Conservation (phyloP, 2,888 invertebrate genomes). For the Choreutis nemorana region DNA sequence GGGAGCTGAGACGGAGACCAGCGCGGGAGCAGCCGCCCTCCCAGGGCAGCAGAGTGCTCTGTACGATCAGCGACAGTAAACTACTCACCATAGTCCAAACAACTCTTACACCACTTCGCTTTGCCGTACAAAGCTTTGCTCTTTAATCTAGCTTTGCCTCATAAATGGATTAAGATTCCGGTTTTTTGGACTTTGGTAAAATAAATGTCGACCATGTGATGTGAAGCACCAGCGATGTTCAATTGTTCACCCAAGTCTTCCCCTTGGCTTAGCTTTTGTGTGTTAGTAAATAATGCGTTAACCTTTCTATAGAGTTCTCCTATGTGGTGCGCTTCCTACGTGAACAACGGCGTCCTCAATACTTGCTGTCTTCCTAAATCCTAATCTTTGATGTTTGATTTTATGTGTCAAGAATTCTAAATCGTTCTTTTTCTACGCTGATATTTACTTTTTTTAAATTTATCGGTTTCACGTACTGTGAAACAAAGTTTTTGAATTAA, state of each 20-base stretch:
- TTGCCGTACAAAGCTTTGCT: too few species aligned
- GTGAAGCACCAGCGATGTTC: conserved; percentile 38
- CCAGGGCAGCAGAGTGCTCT: conserved; percentile 69
- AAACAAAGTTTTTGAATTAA: too few species aligned
- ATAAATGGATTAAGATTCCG: too few species aligned
- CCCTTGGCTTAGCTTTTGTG: conserved; percentile 49
- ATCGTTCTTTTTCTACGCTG: too few species aligned
- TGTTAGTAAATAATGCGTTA: conserved; percentile 3
- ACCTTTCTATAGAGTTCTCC: too few species aligned
- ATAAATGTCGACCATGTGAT: conserved; percentile 14
- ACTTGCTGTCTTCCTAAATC: not conserved
- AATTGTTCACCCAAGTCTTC: conserved; percentile 22
- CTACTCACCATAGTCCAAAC: conserved; percentile 37
- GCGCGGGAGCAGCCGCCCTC: conserved; percentile 45
- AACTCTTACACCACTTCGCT: conserved; percentile 18
- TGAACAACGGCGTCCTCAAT: conserved; percentile 15
- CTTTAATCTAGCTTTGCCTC: too few species aligned
- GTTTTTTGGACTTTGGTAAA: conserved; percentile 30
- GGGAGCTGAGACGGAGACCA: conserved; percentile 78
- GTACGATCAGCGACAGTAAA: conserved; percentile 57
- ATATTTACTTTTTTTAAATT: too few species aligned
- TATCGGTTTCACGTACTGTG: too few species aligned
- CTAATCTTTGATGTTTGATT: conserved; percentile 1
- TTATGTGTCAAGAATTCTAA: not conserved
- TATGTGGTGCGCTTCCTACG: conserved; percentile 27